phyloP scores from a whole-genome alignment of 2,888 invertebrate species.

The Metellina segmentata region DNA sequence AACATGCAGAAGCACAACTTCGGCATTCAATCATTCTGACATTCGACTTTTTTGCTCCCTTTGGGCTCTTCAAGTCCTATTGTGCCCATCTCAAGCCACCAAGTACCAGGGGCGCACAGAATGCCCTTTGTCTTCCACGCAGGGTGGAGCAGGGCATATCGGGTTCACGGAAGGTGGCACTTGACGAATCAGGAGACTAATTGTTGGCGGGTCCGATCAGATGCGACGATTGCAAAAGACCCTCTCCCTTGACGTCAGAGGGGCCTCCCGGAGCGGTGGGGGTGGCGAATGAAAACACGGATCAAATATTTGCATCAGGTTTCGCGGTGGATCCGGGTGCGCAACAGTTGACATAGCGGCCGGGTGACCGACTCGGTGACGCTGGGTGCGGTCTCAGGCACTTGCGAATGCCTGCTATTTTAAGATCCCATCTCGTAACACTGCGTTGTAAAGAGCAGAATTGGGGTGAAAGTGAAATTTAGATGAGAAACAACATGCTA shows the following conservation, averaged over 20 bases:
- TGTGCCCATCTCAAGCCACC: constrained; percentile 30
- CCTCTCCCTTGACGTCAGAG: constrained; percentile 47
- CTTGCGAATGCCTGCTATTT: background rate
- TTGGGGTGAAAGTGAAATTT: no score
- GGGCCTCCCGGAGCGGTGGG: background rate
- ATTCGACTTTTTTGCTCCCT: background rate
- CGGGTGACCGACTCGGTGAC: constrained; percentile 2
- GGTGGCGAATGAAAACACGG: constrained; percentile 51
- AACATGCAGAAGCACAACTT: background rate
- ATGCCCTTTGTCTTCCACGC: constrained; percentile 23
- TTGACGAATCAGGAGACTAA: constrained; percentile 47
- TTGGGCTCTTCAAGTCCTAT: constrained; percentile 26
- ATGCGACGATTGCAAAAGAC: background rate
- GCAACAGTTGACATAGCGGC: background rate
- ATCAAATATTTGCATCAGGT: constrained; percentile 62
- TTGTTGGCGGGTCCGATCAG: constrained; percentile 33
- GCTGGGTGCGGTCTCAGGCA: constrained; percentile 6
- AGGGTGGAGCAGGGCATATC: constrained; percentile 11
- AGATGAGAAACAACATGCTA: no score
- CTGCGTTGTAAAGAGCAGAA: no score
- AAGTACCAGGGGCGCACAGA: constrained; percentile 6
- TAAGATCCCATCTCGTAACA: background rate
- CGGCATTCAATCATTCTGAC: constrained; percentile 28
- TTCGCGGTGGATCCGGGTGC: constrained; percentile 52
- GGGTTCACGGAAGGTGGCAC: constrained; percentile 40